Evolutionary conservation across 2,888 invertebrate genomes (phyloP).

Genomic region (Microctonus aethiopoides): DNA sequence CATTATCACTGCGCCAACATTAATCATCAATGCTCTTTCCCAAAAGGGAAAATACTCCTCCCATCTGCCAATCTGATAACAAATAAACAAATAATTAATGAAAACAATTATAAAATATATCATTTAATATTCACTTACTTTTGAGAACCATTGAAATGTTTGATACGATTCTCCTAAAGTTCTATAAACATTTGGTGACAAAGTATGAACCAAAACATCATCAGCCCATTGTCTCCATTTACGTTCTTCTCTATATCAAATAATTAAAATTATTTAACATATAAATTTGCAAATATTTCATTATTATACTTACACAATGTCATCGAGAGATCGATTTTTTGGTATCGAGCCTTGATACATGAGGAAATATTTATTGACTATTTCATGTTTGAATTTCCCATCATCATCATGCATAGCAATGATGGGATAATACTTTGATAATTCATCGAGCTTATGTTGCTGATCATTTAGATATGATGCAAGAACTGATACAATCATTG

Average conservation of each 20-base stretch:
- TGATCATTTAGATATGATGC: constrained; percentile 79
- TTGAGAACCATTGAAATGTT: constrained; percentile 94
- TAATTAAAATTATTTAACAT: constrained; percentile 9
- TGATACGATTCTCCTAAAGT: constrained; percentile 85
- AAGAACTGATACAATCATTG: constrained; percentile 90
- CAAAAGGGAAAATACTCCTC: constrained; percentile 85
- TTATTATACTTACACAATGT: constrained; percentile 70
- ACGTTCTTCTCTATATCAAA: constrained; percentile 81
- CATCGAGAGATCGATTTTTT: constrained; percentile 69
- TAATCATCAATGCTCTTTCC: constrained; percentile 89
- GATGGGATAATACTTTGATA: constrained; percentile 82
- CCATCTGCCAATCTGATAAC: constrained; percentile 94
- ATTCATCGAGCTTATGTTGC: constrained; percentile 73
- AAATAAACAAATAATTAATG: constrained; percentile 13
- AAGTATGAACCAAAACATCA: constrained; percentile 86
- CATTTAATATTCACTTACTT: constrained; percentile 63
- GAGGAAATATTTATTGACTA: constrained; percentile 88
- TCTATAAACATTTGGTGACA: constrained; percentile 97
- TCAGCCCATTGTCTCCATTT: constrained; percentile 98
- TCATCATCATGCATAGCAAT: constrained; percentile 76
- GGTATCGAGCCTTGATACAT: constrained; percentile 78
- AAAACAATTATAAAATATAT: not conserved
- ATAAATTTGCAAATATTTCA: constrained; percentile 13
- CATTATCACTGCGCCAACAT: constrained; percentile 95
- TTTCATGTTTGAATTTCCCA: constrained; percentile 78